phyloP scores from a whole-genome alignment of 2,113 vertebrate species.

The Microcebus jonahi region DNA sequence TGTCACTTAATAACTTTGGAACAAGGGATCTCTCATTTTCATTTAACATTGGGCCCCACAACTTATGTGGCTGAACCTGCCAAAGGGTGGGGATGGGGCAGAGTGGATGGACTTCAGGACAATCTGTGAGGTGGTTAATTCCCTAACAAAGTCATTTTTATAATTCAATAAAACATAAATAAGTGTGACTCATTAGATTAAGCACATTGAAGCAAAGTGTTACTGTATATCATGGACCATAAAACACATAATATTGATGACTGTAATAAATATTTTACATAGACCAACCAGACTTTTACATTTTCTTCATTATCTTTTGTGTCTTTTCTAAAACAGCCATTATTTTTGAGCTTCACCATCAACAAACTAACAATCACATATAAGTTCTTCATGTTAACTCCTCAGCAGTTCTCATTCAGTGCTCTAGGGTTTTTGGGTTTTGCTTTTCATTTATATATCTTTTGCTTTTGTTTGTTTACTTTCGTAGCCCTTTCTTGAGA shows the following conservation, averaged over 20 bases:
- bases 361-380: background rate
- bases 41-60: background rate
- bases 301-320: background rate
- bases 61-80: background rate
- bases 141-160: slow-evolving; percentile 42
- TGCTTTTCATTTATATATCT: background rate
- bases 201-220: slow-evolving; percentile 3
- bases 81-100: too few relatives aligned
- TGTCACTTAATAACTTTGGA: background rate
- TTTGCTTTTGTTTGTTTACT: background rate
- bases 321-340: background rate
- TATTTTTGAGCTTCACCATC: background rate
- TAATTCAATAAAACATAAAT: slow-evolving; percentile 31
- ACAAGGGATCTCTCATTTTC: background rate
- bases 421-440: background rate
- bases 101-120: background rate
- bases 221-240: background rate
- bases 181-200: background rate
- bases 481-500: background rate
- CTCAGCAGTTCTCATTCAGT: background rate
- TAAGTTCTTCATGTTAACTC: background rate
- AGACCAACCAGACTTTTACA: background rate
- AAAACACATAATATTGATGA: slow-evolving; percentile 12
- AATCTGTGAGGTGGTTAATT: background rate
- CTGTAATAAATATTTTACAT: background rate